phyloP scores from a whole-genome alignment of 2,797 vertebrate genomes.

The Sebastes kiyomatsui region DNA sequence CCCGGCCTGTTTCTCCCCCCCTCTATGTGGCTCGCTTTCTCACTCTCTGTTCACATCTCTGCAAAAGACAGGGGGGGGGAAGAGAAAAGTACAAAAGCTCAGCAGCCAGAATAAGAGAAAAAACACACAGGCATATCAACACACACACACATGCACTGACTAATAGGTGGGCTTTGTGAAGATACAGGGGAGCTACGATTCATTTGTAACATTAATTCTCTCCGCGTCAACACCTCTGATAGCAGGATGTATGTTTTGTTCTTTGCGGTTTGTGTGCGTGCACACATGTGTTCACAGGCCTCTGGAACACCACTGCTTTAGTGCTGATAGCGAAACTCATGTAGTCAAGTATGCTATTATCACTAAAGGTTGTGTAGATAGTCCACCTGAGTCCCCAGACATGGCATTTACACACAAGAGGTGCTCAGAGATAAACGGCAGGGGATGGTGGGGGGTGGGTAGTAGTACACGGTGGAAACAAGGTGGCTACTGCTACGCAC shows the following conservation, averaged over 20 bases:
- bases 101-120: conserved; percentile 15
- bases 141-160: conserved; percentile 17
- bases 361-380: conserved; percentile 62
- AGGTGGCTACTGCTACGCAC: conserved; percentile 1
- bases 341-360: conserved; percentile 69
- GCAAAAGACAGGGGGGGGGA: conserved; percentile 51
- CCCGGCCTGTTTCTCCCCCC: conserved; percentile 21
- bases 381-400: conserved; percentile 66
- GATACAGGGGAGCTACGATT: conserved; percentile 60
- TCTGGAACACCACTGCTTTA: conserved; percentile 61
- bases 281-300: conserved; percentile 1
- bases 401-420: conserved; percentile 72
- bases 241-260: conserved; percentile 46
- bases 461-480: conserved; percentile 22
- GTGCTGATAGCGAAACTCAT: conserved; percentile 66
- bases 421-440: conserved; percentile 60
- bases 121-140: conserved; percentile 8
- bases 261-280: conserved; percentile 16
- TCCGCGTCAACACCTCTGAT: conserved; percentile 49
- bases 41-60: conserved; percentile 80
- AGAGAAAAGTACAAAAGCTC: conserved; percentile 51
- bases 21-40: conserved; percentile 12
- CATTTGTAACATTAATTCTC: conserved; percentile 59
- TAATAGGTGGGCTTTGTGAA: conserved; percentile 53
- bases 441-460: background rate